phyloP scores from a whole-genome alignment of 2,888 invertebrate species.

The Drosophila formosana region DNA sequence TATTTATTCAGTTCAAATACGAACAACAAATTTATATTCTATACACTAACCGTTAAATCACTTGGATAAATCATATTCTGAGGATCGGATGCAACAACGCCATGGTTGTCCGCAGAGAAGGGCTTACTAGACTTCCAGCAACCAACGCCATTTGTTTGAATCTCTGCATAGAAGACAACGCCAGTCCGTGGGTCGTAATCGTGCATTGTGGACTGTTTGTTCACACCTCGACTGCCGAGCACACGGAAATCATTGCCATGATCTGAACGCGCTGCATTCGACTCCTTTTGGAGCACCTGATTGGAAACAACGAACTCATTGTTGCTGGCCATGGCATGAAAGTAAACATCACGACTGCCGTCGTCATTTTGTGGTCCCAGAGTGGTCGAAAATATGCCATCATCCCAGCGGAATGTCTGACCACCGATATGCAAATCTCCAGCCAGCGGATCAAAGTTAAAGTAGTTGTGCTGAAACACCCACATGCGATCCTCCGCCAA shows the following conservation, averaged over 20 bases:
- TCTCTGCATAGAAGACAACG: conserved; percentile 89
- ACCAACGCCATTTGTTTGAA: conserved; percentile 89
- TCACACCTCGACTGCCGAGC: conserved; percentile 88
- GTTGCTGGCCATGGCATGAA: conserved; percentile 91
- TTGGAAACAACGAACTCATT: conserved; percentile 90
- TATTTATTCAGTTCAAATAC: neutral
- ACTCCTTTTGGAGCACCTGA: conserved; percentile 87
- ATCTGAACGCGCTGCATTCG: conserved; percentile 86
- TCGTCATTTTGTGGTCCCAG: conserved; percentile 86
- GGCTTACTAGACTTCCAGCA: conserved; percentile 89
- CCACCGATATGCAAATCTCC: conserved; percentile 90
- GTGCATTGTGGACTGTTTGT: conserved; percentile 90
- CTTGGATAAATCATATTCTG: conserved; percentile 90
- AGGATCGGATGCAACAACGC: conserved; percentile 87
- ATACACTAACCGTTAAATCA: conserved; percentile 86
- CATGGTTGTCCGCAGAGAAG: conserved; percentile 86
- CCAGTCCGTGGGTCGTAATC: conserved; percentile 87
- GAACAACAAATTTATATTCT: fast-evolving
- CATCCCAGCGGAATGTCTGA: conserved; percentile 91
- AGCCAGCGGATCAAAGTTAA: conserved; percentile 89
- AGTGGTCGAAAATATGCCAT: conserved; percentile 91
- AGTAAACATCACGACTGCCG: conserved; percentile 89
- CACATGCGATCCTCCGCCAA: conserved; percentile 87
- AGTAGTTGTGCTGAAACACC: conserved; percentile 91
- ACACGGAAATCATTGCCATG: conserved; percentile 87